Base-by-base conservation (phyloP, 2,888 invertebrate species). In the Stramonita haemastoma region DNA sequence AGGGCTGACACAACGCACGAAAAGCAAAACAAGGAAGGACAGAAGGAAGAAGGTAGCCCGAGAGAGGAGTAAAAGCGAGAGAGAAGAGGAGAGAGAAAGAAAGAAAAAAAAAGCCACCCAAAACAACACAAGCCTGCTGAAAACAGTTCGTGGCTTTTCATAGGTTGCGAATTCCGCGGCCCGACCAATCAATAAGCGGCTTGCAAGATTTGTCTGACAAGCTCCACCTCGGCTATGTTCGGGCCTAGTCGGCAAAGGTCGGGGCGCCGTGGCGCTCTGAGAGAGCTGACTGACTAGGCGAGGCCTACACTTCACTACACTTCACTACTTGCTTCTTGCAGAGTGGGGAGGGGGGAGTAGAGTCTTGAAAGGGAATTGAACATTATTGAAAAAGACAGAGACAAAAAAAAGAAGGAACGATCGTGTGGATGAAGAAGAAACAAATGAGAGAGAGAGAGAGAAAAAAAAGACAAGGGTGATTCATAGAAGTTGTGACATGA, bases 101-200 rank as follows among this genome's bases (percentile, higher is more conserved):
- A n/a, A 73, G 70, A 70, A 26, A 46, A 29, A 73, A 73, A 26
- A 73, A 26, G 4, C 22, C 26, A 0, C 26, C n/a, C 5, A n/a
- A n/a, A 2, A n/a, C 26, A 29, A 73, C 73, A 73, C 22, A 73
- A 17, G 11, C 26, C 22, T n/a, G 11, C 73, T 29, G 73, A n/a
- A n/a, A 26, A 73, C 73, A n/a, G n/a, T 73, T 36, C 83, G 83
- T 83, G 36, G 46, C 83, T 83, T 83, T 46, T 36, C 83, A 36
- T 83, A 46, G 83, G 36, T 83, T 83, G 46, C 36, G 13, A 34
- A 34, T 22, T 46, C 15, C 83, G 22, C 22, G 36, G 83, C 32
- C 36, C 83, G 22, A 32, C 36, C 83, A 36, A 83, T 83, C 83
- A 83, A 83, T 46, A 83, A n/a, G 46, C 32, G 46, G 83, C 83